phyloP scores from a whole-genome alignment of 2,113 vertebrate species.

The Myrmophylax atrothorax region DNA sequence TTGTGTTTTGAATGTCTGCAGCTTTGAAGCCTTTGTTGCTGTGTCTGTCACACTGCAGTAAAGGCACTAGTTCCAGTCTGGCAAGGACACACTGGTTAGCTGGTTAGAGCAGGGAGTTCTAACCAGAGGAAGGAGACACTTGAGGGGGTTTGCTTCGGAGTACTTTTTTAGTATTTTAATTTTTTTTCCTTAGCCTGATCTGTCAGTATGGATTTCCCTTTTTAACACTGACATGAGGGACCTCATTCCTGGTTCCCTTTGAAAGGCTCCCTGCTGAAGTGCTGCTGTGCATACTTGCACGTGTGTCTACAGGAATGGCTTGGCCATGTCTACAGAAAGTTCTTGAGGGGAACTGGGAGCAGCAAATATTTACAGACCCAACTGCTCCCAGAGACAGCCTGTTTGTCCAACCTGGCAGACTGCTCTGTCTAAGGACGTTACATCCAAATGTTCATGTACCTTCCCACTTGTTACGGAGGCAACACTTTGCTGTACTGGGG shows the following conservation, averaged over 20 bases:
- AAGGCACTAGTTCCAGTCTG: background rate
- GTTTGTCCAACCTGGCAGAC: background rate
- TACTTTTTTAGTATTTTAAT: background rate
- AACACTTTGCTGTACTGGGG: accelerated
- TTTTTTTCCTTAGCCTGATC: background rate
- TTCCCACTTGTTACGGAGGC: background rate
- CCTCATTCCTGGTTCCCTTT: background rate
- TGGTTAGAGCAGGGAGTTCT: background rate
- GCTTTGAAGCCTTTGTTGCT: slow-evolving; percentile 22
- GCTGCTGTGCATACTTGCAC: background rate
- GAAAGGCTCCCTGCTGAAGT: background rate
- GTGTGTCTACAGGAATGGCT: background rate
- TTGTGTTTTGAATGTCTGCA: background rate
- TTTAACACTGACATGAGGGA: background rate
- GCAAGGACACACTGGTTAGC: background rate
- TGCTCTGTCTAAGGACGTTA: background rate
- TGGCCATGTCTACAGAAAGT: background rate
- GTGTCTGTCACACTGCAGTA: background rate
- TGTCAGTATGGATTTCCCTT: background rate
- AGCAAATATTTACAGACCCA: background rate
- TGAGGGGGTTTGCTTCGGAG: background rate
- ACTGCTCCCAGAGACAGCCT: background rate
- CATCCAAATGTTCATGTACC: background rate
- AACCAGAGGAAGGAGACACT: background rate
- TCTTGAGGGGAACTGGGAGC: background rate